Base-by-base conservation (phyloP, 1,140 invertebrate species). In the Littorina saxatilis region DNA sequence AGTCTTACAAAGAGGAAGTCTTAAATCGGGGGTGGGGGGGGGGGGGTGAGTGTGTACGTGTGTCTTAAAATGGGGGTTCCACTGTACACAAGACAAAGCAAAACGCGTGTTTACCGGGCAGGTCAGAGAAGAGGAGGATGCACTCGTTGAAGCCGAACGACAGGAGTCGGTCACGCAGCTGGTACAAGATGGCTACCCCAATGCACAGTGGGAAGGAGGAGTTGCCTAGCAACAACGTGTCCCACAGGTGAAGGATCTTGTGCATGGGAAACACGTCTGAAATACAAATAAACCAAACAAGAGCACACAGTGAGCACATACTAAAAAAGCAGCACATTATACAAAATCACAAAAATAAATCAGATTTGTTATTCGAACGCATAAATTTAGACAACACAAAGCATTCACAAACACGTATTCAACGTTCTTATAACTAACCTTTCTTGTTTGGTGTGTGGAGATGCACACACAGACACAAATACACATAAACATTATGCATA, bases 211-310 rank as follows among this genome's bases (percentile, higher is more conserved):
- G 98, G 92, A 99, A 97, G 0, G 97, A 96, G 0, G 97, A 96
- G 89, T 98, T 97, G 80, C 98, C 97, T 9, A 99, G 93, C 82
- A 99, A 93, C 37, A 99, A 93, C 70, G 98, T 98, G 92, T 99
- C 99, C 99, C 99, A 99, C 68, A 99, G 91, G 93, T 99, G 98
- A 72, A 99, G 95, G 82, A 99, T 98, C 94, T 99, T 99, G 90
- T 99, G 97, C 9, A 99, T 93, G 1, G 99, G 99, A 93, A 99
- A 99, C 0, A 99, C 98, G 93, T 99, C 97, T 97, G 90, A 81
- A 94, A 93, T 90, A 87, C 89, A 29, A 20, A 50, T 9, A 2
- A 58, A 23, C 20, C 55, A 58, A 15, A 73, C 70, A 81, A 72
- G 55, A 63, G 39, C 32, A 80, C 29, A 77, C 0, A 29, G 23